Percentiles rank a stretch among this genome's conserved stretches.
Evolutionary conservation across 2,888 invertebrate genomes (phyloP).

Genomic region (Drosophila austrosaltans): DNA sequence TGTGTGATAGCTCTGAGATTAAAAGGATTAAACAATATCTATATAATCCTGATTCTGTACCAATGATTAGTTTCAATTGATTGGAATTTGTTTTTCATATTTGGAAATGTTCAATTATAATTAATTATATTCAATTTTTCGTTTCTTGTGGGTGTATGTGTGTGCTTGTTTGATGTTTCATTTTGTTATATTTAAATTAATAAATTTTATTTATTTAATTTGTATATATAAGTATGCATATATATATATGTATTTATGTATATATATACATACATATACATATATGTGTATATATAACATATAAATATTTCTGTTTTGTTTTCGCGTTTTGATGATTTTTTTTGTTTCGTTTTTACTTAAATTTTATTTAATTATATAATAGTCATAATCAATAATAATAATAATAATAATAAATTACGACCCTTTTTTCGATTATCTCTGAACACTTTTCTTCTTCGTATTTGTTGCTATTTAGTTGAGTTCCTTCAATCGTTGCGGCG

Average conservation of each 20-base stretch:
- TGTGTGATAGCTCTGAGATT: conserved; percentile 5
- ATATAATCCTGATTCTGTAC: conserved; percentile 2
- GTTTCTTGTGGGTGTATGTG: conserved; percentile 21
- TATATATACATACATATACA: conserved; percentile 34
- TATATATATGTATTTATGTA: background rate
- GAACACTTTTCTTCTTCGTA: conserved; percentile 20
- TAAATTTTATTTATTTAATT: conserved; percentile 64
- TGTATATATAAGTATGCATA: conserved; percentile 39
- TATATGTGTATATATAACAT: conserved; percentile 10
- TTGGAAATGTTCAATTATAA: background rate
- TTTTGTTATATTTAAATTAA: conserved; percentile 35
- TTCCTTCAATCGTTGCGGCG: conserved; percentile 8
- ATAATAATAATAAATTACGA: conserved; percentile 66
- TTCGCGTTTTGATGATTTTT: conserved; percentile 24
- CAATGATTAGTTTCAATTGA: background rate
- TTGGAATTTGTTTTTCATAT: background rate
- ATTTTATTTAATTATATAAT: conserved; percentile 50
- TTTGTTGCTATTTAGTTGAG: conserved; percentile 21
- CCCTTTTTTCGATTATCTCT: conserved; percentile 39
- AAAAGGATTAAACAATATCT: background rate
- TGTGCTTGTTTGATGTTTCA: conserved; percentile 24
- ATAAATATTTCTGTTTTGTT: conserved; percentile 25
- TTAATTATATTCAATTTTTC: conserved; percentile 1
- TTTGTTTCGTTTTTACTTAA: conserved; percentile 49
- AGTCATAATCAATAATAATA: conserved; percentile 27